phyloP scores from a whole-genome alignment of 2,113 vertebrate species.

The Cyrtonyx montezumae region DNA sequence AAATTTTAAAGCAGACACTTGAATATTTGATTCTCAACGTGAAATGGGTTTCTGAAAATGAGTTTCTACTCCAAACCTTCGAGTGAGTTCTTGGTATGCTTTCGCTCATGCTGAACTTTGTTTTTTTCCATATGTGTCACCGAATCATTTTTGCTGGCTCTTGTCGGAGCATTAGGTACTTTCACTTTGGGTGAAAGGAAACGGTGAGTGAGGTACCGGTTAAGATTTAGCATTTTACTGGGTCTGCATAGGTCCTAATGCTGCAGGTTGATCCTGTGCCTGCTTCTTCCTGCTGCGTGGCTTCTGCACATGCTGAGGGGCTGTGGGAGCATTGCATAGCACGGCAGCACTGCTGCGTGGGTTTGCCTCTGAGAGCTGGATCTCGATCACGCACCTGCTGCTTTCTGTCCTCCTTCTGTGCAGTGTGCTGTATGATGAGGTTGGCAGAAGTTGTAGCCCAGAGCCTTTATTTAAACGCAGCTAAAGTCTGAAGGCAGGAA shows the following conservation, averaged over 20 bases:
- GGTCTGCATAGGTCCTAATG: not conserved
- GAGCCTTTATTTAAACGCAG: constrained; percentile 33
- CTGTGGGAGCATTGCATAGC: not conserved
- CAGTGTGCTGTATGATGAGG: constrained; percentile 61
- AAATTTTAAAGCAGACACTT: not conserved
- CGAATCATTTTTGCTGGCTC: not conserved
- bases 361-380: constrained; percentile 58
- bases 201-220: not conserved
- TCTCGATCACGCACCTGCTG: constrained; percentile 76
- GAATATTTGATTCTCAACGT: constrained; percentile 9
- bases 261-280: not conserved
- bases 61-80: not conserved
- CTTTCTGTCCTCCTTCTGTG: constrained; percentile 71
- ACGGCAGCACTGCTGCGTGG: not conserved
- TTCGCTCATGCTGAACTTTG: not conserved
- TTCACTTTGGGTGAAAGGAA: not conserved
- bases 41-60: not conserved
- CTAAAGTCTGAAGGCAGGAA: constrained; percentile 4
- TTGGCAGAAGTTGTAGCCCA: constrained; percentile 62
- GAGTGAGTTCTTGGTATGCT: not conserved
- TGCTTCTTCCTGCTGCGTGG: not conserved
- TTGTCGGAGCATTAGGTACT: not conserved
- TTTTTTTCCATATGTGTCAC: not conserved
- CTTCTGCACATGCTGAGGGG: not conserved
- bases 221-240: not conserved